These are phyloP conservation scores for Campopleginae sp. DNA, from an alignment of 2,888 invertebrate species.

Conservation along the genomic window DNA sequence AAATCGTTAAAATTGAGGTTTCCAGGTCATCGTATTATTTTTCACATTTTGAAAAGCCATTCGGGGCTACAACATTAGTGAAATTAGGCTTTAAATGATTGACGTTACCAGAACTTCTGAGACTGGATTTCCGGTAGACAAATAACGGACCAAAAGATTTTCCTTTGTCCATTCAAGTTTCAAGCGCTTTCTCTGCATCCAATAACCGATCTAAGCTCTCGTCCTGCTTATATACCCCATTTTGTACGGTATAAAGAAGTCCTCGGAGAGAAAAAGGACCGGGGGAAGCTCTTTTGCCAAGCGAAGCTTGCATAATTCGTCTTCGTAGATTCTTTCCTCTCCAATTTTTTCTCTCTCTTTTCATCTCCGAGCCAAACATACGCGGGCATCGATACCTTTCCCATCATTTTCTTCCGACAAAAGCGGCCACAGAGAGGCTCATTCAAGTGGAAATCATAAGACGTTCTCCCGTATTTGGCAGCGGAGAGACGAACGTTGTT, in stretches of 20 bases:
- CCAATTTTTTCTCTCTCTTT: constrained; percentile 37
- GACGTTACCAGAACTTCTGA: background rate
- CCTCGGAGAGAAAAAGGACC: constrained; percentile 49
- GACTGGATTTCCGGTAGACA: background rate
- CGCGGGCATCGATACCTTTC: background rate
- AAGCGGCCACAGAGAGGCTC: constrained; percentile 61
- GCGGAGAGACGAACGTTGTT: constrained; percentile 1
- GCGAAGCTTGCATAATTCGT: constrained; percentile 82
- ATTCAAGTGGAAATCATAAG: constrained; percentile 82
- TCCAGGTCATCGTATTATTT: background rate
- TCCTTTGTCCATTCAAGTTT: constrained; percentile 22
- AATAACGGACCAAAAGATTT: constrained; percentile 58
- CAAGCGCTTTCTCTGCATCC: constrained; percentile 64
- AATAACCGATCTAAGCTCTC: constrained; percentile 76
- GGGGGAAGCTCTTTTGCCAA: constrained; percentile 82
- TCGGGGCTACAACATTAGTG: background rate
- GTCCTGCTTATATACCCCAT: constrained; percentile 56
- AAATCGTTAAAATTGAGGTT: background rate
- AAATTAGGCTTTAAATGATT: background rate
- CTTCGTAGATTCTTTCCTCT: constrained; percentile 55
- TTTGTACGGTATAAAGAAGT: constrained; percentile 30
- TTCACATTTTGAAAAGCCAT: background rate
- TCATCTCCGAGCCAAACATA: constrained; percentile 28
- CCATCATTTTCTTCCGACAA: background rate
- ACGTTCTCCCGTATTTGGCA: constrained; percentile 29